A percentile compares a stretch with the other conserved stretches of the same genome.
Evolutionary conservation across 1,140 invertebrate genomes (phyloP).

Genomic region (Drosophila eugracilis): DNA sequence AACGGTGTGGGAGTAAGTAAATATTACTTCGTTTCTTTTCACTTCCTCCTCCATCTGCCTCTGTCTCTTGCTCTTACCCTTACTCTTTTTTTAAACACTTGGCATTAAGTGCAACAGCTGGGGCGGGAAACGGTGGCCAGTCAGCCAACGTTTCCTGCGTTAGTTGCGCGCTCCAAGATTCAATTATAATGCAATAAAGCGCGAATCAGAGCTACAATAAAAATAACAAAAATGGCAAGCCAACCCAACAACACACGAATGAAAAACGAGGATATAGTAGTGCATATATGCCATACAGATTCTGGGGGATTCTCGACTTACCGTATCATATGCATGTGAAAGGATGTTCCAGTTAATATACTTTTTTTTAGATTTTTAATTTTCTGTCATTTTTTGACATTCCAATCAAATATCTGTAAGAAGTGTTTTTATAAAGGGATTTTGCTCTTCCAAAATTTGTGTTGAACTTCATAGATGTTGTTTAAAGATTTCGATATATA

Average conservation of each 20-base stretch:
- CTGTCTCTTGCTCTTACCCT: neutral
- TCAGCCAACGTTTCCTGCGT: constrained; percentile 79
- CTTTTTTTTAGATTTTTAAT: neutral
- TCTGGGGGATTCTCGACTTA: neutral
- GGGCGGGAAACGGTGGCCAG: constrained; percentile 52
- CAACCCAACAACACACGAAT: constrained; percentile 14
- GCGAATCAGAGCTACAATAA: constrained; percentile 82
- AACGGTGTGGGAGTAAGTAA: constrained; percentile 64
- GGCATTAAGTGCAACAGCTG: constrained; percentile 80
- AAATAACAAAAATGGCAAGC: constrained; percentile 68
- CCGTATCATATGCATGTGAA: constrained; percentile 5
- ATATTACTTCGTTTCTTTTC: constrained; percentile 59
- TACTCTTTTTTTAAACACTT: constrained; percentile 71
- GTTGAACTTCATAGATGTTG: too few relatives aligned
- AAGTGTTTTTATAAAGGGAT: too few relatives aligned
- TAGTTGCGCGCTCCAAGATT: constrained; percentile 82
- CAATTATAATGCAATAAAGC: constrained; percentile 84
- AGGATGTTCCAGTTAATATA: constrained; percentile 2
- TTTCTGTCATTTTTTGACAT: neutral
- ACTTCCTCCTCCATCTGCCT: constrained; percentile 13
- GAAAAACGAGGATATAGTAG: constrained; percentile 27
- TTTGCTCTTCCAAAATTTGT: neutral
- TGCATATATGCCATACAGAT: constrained; percentile 26
- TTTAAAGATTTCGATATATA: too few relatives aligned
- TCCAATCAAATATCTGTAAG: neutral